Percentiles rank a stretch among this genome's conserved stretches.
Evolutionary conservation across 2,113 vertebrate species (phyloP).

Genomic region (Ammospiza nelsoni): DNA sequence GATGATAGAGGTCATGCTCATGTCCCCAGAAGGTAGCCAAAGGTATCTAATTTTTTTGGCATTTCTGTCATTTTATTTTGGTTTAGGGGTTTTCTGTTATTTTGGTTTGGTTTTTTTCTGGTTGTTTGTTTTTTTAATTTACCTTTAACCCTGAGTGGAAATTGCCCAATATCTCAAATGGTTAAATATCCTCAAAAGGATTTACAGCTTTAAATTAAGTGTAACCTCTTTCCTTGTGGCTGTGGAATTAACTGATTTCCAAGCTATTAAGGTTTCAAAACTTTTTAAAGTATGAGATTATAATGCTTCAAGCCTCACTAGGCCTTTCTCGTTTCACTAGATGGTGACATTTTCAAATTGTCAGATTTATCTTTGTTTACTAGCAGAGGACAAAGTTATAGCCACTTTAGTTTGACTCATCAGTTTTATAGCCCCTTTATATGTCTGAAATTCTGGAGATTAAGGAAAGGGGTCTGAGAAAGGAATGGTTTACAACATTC

Average conservation of each 20-base stretch:
- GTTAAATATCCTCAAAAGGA: neutral
- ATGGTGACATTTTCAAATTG: neutral
- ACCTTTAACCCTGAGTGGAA: neutral
- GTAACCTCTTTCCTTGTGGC: neutral
- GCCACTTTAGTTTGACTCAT: neutral
- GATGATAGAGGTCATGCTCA: neutral
- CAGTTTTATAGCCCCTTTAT: neutral
- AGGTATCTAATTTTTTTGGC: neutral
- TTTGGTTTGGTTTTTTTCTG: too few species aligned
- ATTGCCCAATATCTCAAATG: neutral
- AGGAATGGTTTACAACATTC: neutral
- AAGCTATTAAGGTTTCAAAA: slow-evolving; percentile 10
- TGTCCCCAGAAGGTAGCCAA: neutral
- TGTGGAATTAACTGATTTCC: neutral
- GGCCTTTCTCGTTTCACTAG: neutral
- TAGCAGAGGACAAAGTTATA: neutral
- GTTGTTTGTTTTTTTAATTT: neutral
- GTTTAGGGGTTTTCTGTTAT: accelerated
- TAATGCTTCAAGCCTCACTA: neutral
- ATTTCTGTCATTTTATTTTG: neutral
- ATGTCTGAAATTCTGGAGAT: neutral
- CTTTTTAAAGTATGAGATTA: neutral
- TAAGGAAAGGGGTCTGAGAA: neutral
- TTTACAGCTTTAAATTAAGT: slow-evolving; percentile 4
- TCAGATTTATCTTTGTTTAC: slow-evolving; percentile 17